A percentile compares a stretch with the other conserved stretches of the same genome.
phyloP scores from a whole-genome alignment of 2,797 vertebrate genomes.

The Acanthopagrus latus region DNA sequence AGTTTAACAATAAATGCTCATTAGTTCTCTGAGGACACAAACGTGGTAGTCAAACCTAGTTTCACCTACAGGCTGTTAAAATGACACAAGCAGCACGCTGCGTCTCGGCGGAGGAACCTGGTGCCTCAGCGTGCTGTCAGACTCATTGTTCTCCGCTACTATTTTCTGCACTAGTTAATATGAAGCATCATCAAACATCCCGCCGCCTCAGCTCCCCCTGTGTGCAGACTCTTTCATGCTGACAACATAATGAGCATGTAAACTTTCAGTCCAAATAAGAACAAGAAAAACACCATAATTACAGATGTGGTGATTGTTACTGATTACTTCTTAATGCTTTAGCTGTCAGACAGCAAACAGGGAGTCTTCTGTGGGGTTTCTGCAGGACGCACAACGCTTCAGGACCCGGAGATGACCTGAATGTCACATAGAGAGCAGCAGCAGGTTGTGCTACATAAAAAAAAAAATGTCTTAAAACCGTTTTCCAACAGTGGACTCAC shows the following conservation, averaged over 20 bases:
- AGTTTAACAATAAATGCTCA: neutral
- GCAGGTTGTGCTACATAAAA: neutral
- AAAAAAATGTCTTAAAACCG: neutral
- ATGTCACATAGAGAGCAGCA: neutral
- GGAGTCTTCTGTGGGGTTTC: neutral
- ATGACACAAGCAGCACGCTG: neutral
- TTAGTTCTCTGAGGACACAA: neutral
- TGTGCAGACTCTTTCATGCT: constrained; percentile 42
- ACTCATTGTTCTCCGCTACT: constrained; percentile 38
- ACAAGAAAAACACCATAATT: constrained; percentile 60
- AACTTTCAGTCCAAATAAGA: constrained; percentile 63
- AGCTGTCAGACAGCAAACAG: constrained; percentile 7
- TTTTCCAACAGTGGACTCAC: neutral
- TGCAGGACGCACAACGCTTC: neutral
- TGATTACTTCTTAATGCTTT: constrained; percentile 54
- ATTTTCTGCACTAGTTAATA: constrained; percentile 56
- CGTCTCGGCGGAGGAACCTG: neutral
- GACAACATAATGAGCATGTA: constrained; percentile 67
- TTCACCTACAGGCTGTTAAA: neutral
- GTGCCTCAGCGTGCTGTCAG: constrained; percentile 27
- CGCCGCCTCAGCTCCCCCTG: neutral
- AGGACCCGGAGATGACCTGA: neutral
- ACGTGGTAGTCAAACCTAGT: neutral
- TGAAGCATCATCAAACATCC: constrained; percentile 45
- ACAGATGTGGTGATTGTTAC: constrained; percentile 53